Percentiles rank a stretch among this genome's conserved stretches.
Evolutionary conservation across 2,797 vertebrate genomes (phyloP).

Genomic region (Zenarchopterus dispar): DNA sequence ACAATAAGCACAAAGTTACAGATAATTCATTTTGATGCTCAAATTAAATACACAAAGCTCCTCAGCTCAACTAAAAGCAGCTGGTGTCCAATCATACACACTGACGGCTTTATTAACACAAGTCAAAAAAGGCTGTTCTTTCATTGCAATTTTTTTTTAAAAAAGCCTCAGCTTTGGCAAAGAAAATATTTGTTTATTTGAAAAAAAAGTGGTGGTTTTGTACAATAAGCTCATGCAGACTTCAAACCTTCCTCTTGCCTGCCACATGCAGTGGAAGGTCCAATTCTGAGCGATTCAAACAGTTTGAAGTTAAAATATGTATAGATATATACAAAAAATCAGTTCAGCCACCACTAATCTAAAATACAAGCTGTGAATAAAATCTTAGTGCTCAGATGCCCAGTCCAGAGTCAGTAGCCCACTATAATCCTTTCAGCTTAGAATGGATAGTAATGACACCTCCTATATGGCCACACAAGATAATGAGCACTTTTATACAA

Average conservation of each 20-base stretch:
- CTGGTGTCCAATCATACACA: conserved; percentile 31
- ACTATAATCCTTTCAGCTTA: conserved; percentile 35
- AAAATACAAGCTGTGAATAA: conserved; percentile 43
- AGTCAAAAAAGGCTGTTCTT: conserved; percentile 34
- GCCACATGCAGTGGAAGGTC: conserved; percentile 15
- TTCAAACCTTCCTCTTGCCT: conserved; percentile 25
- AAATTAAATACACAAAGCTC: conserved; percentile 27
- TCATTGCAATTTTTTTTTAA: conserved; percentile 33
- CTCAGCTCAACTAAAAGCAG: conserved; percentile 32
- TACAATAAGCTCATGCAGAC: conserved; percentile 34
- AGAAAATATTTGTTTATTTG: conserved; percentile 30
- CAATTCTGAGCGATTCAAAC: conserved; percentile 10
- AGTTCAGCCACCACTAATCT: conserved; percentile 39
- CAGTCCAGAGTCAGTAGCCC: conserved; percentile 29
- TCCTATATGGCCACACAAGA: conserved; percentile 51
- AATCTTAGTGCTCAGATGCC: conserved; percentile 45
- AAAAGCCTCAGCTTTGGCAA: conserved; percentile 9
- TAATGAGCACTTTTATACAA: conserved; percentile 65
- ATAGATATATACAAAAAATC: conserved; percentile 11
- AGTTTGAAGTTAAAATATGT: conserved; percentile 39
- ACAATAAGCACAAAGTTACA: not conserved
- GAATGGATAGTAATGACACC: conserved; percentile 51
- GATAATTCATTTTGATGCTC: conserved; percentile 7
- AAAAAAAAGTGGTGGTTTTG: conserved; percentile 16
- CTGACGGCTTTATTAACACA: conserved; percentile 24